These are phyloP conservation scores for Esox lucius DNA, from an alignment of 2,797 vertebrate genomes.

Conservation along the genomic window DNA sequence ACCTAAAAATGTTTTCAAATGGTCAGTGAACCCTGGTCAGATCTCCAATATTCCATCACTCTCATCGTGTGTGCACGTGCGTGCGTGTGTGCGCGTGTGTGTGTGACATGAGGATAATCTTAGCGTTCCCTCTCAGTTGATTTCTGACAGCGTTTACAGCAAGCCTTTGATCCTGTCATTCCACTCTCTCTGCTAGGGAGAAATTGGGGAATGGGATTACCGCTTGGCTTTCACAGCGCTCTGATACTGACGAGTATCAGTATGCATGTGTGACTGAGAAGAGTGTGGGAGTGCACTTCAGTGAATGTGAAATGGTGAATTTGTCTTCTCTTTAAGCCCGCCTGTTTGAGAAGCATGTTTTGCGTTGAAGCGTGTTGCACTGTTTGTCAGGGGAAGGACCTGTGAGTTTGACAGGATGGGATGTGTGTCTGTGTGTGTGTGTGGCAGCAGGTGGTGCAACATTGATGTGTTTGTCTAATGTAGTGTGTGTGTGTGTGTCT, in stretches of 20 bases:
- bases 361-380: too few species aligned
- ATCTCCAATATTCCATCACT: background rate
- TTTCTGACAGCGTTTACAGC: slow-evolving; percentile 36
- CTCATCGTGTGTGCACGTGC: background rate
- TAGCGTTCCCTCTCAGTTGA: slow-evolving; percentile 26
- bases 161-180: slow-evolving; percentile 25
- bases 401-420: too few species aligned
- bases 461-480: background rate
- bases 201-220: background rate
- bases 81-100: slow-evolving; percentile 13
- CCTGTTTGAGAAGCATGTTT: too few species aligned
- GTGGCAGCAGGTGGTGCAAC: too few species aligned
- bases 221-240: background rate
- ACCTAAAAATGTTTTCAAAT: background rate
- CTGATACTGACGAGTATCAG: background rate
- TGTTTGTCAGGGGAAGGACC: too few species aligned
- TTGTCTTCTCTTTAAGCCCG: too few species aligned
- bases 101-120: background rate
- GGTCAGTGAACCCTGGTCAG: background rate
- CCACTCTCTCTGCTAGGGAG: background rate
- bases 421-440: too few species aligned
- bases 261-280: too few species aligned
- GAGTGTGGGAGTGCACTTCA: too few species aligned
- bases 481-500: background rate
- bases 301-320: too few species aligned